Evolutionary conservation across 2,797 vertebrate species (phyloP).

Genomic region (Oophaga sylvatica): DNA sequence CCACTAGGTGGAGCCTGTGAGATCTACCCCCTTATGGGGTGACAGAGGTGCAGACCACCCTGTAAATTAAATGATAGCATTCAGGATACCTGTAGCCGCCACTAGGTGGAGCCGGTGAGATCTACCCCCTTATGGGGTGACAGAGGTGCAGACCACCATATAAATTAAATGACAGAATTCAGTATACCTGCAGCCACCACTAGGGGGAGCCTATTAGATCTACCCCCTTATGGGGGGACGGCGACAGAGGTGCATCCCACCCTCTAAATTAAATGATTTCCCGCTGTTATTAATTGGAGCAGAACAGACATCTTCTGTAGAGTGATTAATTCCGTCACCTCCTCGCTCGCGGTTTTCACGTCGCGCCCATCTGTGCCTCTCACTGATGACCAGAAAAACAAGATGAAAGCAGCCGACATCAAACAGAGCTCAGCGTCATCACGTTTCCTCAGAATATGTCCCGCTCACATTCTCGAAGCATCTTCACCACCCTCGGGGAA

Average conservation of each 20-base stretch:
- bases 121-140: too few species aligned
- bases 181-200: background rate
- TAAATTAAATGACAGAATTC: background rate
- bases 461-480: background rate
- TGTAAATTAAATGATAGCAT: too few species aligned
- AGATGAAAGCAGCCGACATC: slow-evolving; percentile 25
- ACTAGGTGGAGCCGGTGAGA: background rate
- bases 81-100: too few species aligned
- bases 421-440: slow-evolving; percentile 2
- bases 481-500: background rate
- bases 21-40: background rate
- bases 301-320: background rate
- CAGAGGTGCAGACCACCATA: too few species aligned
- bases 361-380: slow-evolving; percentile 35
- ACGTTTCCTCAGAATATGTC: background rate
- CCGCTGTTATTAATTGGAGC: background rate
- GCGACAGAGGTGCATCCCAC: background rate
- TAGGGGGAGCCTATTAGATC: background rate
- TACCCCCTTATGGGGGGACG: background rate
- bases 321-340: slow-evolving; percentile 4
- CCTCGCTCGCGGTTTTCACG: slow-evolving; percentile 23
- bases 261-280: background rate
- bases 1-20: background rate
- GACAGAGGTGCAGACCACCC: background rate
- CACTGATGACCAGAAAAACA: slow-evolving; percentile 30